phyloP scores from a whole-genome alignment of 2,113 vertebrate genomes.

The Bathybates hornii region DNA sequence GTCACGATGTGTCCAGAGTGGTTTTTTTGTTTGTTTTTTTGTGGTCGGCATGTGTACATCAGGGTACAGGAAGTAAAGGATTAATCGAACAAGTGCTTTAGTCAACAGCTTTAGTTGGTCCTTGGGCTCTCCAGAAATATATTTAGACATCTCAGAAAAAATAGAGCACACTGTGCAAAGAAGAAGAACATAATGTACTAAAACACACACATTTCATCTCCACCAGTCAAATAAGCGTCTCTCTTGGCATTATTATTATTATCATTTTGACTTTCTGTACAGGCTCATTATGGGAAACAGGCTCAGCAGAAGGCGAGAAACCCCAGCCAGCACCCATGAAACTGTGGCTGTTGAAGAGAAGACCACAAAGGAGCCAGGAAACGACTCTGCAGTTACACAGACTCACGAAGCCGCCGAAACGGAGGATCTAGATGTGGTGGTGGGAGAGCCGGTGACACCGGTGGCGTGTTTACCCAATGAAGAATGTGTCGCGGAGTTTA shows the following conservation, averaged over 20 bases:
- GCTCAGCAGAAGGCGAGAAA: slow-evolving; percentile 35
- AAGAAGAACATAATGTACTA: slow-evolving; percentile 39
- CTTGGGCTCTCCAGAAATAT: not conserved
- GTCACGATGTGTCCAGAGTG: not conserved
- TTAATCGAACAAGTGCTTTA: not conserved
- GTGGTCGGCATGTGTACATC: not conserved
- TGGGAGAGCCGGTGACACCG: not conserved
- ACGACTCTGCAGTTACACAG: not conserved
- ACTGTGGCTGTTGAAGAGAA: slow-evolving; percentile 9
- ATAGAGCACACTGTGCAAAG: not conserved
- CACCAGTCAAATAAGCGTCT: not conserved
- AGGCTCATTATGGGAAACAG: slow-evolving; percentile 66
- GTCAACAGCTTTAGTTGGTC: not conserved
- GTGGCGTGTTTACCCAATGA: not conserved
- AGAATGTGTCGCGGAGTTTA: not conserved
- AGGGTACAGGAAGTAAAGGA: not conserved
- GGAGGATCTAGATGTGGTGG: not conserved
- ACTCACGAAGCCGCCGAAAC: not conserved
- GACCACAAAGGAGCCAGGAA: not conserved
- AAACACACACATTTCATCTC: not conserved
- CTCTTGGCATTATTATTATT: not conserved
- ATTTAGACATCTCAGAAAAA: not conserved
- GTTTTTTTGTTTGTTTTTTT: not conserved
- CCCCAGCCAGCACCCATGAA: not conserved
- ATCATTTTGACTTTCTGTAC: not conserved